Evolutionary conservation across 2,888 invertebrate genomes (phyloP).

Genomic region (Clanis bilineata): DNA sequence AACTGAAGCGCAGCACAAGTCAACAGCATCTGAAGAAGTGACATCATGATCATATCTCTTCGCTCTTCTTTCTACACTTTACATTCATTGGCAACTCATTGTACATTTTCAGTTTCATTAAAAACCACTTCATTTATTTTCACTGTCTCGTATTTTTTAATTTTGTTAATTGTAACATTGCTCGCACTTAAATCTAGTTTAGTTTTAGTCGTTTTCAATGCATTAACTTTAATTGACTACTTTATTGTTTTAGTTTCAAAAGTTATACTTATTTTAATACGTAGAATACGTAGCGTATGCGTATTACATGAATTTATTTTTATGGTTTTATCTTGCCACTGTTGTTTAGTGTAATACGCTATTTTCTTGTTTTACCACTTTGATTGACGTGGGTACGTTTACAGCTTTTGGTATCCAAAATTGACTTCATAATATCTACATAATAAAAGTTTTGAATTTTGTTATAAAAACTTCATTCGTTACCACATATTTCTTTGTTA

Average conservation of each 20-base stretch:
- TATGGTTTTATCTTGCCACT: too few species aligned
- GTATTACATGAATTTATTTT: too few species aligned
- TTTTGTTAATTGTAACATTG: slow-evolving; percentile 8
- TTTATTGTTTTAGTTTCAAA: too few species aligned
- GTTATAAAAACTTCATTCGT: too few species aligned
- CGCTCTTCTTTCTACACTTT: slow-evolving; percentile 13
- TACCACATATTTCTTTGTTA: too few species aligned
- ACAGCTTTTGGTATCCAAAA: not conserved
- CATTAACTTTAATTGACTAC: not conserved
- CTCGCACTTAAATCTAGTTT: not conserved
- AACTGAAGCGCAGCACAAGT: slow-evolving; percentile 58
- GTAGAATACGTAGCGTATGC: too few species aligned
- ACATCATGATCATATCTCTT: slow-evolving; percentile 57
- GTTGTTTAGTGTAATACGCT: too few species aligned
- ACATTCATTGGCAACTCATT: slow-evolving; percentile 14
- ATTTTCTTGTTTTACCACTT: not conserved
- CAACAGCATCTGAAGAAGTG: slow-evolving; percentile 47
- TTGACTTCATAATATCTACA: not conserved
- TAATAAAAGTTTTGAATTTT: too few species aligned
- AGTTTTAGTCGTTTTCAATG: not conserved
- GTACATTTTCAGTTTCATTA: slow-evolving; percentile 18
- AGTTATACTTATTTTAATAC: too few species aligned
- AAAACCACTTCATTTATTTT: slow-evolving; percentile 18
- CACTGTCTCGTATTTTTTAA: not conserved
- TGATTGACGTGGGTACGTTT: not conserved